Conservation (phyloP, 1,140 invertebrate species). For the Ridgeia piscesae region DNA sequence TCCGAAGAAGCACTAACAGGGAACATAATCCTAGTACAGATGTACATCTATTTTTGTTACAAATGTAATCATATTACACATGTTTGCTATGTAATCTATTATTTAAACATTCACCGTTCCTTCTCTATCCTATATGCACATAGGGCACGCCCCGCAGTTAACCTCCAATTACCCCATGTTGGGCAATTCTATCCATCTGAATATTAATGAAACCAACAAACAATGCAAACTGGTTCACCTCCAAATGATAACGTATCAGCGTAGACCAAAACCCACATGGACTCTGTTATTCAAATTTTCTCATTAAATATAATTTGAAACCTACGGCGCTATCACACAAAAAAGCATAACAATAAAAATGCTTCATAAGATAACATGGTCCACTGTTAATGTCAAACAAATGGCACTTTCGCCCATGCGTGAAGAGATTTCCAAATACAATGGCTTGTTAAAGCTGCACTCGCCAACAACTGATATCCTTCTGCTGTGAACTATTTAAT, state of each 20-base stretch:
- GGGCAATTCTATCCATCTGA: neutral
- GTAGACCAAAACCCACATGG: neutral
- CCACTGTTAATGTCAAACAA: neutral
- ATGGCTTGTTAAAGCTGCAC: neutral
- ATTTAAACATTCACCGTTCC: neutral
- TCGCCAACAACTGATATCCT: neutral
- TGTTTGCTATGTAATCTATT: neutral
- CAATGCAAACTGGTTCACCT: neutral
- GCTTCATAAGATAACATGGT: neutral
- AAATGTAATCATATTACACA: too few species aligned
- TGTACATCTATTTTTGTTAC: too few species aligned
- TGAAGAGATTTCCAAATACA: neutral
- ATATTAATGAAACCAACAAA: neutral
- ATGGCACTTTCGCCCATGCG: neutral
- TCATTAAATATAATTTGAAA: conserved; percentile 2
- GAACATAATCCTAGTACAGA: neutral
- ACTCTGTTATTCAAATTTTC: neutral
- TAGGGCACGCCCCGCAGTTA: neutral
- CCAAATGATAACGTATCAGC: neutral
- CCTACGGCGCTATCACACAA: neutral
- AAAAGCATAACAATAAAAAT: neutral
- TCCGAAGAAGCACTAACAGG: neutral
- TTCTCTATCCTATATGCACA: neutral
- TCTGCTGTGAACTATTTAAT: neutral
- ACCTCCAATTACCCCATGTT: neutral